phyloP scores from a whole-genome alignment of 2,113 vertebrate genomes.

The Jacana jacana region DNA sequence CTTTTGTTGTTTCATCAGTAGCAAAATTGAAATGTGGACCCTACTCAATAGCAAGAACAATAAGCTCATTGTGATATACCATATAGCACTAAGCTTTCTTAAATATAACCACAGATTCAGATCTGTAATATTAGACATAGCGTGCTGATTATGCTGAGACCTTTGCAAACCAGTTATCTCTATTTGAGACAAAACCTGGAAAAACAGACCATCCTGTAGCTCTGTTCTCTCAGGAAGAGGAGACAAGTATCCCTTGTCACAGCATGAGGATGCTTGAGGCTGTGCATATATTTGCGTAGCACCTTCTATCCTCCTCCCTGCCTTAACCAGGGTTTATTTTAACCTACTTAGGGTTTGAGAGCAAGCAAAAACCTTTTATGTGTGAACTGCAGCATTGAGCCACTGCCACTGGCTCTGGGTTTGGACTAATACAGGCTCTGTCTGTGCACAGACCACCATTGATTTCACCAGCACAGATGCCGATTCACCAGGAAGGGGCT shows the following conservation, averaged over 20 bases:
- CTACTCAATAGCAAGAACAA: not conserved
- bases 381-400: not conserved
- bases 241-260: not conserved
- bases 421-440: not conserved
- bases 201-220: not conserved
- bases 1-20: not conserved
- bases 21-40: not conserved
- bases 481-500: not conserved
- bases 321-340: not conserved
- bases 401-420: not conserved
- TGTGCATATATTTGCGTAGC: accelerated
- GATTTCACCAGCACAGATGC: not conserved
- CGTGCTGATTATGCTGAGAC: not conserved
- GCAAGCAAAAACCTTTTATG: not conserved
- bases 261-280: accelerated
- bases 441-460: not conserved
- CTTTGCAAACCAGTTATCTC: not conserved
- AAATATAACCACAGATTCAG: not conserved
- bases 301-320: not conserved
- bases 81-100: not conserved
- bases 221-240: not conserved
- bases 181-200: not conserved
- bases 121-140: not conserved
- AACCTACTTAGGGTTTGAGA: not conserved
- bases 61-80: not conserved